Percentiles rank a stretch among this genome's conserved stretches.
Evolutionary conservation across 2,888 invertebrate genomes (phyloP).

Genomic region (Dasysyrphus albostriatus): DNA sequence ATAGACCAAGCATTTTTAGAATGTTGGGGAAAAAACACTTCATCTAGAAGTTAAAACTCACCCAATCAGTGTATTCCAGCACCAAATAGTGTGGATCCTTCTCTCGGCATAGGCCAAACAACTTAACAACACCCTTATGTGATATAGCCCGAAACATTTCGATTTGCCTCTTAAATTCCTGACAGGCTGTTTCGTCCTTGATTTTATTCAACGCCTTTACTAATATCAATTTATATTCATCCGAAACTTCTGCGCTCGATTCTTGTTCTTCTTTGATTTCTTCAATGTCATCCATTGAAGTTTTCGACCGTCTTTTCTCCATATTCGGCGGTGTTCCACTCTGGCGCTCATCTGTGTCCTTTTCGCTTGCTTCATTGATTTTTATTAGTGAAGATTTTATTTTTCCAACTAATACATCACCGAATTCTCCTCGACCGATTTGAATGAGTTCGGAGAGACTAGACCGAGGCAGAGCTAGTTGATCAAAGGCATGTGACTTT

Average conservation of each 20-base stretch:
- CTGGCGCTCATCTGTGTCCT: conserved; percentile 81
- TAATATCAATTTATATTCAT: conserved; percentile 85
- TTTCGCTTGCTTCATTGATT: conserved; percentile 77
- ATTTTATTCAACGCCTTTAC: conserved; percentile 91
- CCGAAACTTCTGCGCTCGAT: conserved; percentile 77
- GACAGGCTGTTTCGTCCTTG: conserved; percentile 90
- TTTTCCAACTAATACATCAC: conserved; percentile 94
- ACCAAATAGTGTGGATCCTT: conserved; percentile 95
- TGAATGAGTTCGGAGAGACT: conserved; percentile 89
- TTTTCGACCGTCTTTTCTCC: conserved; percentile 83
- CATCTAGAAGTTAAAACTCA: conserved; percentile 82
- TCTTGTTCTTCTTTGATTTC: conserved; percentile 83
- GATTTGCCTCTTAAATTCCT: conserved; percentile 94
- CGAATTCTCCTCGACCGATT: conserved; percentile 94
- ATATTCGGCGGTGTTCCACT: conserved; percentile 78
- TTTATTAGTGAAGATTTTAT: conserved; percentile 82
- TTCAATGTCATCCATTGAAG: conserved; percentile 83
- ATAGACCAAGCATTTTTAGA: neutral
- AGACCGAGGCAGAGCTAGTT: conserved; percentile 89
- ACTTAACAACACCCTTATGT: conserved; percentile 91
- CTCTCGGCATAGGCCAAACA: conserved; percentile 93
- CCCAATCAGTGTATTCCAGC: conserved; percentile 97
- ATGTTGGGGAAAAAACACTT: neutral
- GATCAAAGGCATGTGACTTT: conserved; percentile 88
- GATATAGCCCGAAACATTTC: conserved; percentile 93